Evolutionary conservation across 2,888 invertebrate species (phyloP).

Genomic region (Temnothorax rugatulus): DNA sequence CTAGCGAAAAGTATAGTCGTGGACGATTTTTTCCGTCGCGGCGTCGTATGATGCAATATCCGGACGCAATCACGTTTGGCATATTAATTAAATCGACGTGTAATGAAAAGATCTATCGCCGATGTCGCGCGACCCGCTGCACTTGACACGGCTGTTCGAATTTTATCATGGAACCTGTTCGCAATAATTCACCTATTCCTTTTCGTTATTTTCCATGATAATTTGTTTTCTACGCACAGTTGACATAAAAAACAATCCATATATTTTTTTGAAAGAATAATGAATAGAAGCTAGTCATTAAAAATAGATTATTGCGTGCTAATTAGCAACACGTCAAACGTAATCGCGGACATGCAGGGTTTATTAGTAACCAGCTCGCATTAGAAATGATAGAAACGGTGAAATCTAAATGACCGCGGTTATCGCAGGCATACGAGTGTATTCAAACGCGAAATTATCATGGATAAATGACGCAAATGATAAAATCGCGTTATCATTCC

Average conservation of each 20-base stretch:
- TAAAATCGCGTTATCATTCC: not conserved
- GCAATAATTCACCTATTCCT: not conserved
- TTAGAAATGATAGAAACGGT: not conserved
- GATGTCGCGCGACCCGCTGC: no score
- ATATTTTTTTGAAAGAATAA: not conserved
- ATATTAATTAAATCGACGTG: slow-evolving; percentile 7
- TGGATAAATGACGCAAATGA: slow-evolving; percentile 15
- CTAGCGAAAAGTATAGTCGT: not conserved
- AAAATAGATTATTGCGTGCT: not conserved
- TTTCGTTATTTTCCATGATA: slow-evolving; percentile 19
- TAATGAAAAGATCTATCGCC: not conserved
- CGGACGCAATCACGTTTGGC: not conserved
- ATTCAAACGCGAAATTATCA: slow-evolving; percentile 17
- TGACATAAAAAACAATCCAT: not conserved
- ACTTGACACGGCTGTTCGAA: no score
- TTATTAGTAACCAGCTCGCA: not conserved
- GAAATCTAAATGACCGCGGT: not conserved
- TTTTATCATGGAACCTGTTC: not conserved
- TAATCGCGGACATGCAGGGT: not conserved
- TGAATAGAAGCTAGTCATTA: not conserved
- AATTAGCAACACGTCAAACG: not conserved
- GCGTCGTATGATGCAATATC: not conserved
- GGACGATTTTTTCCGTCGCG: not conserved
- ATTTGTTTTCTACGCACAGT: not conserved
- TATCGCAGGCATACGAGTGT: not conserved